Conservation (phyloP, 1,140 invertebrate genomes). For the Zophobas atratus region DNA sequence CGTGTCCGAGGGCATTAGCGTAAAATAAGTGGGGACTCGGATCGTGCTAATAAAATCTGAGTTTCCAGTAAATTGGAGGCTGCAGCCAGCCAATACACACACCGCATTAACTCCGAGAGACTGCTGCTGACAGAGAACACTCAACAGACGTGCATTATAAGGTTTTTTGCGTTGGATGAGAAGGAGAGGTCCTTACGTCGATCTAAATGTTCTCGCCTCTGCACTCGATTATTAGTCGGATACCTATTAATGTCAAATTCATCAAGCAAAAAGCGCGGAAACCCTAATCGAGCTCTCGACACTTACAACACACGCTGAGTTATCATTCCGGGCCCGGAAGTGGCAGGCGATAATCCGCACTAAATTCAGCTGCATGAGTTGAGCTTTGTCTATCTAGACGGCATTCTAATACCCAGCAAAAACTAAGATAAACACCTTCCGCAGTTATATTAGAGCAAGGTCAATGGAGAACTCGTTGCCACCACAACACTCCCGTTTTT, state of each 20-base stretch:
- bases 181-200: slow-evolving; percentile 30
- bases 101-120: slow-evolving; percentile 53
- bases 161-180: slow-evolving; percentile 21
- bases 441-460: no score
- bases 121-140: slow-evolving; percentile 49
- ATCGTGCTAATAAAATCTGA: slow-evolving; percentile 57
- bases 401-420: no score
- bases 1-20: slow-evolving; percentile 41
- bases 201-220: slow-evolving; percentile 46
- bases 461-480: no score
- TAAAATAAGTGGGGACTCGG: slow-evolving; percentile 33
- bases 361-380: no score
- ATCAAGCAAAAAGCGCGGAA: slow-evolving; percentile 36
- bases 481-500: no score
- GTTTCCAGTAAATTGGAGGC: slow-evolving; percentile 58
- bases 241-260: slow-evolving; percentile 43
- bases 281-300: slow-evolving; percentile 14
- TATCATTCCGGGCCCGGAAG: neutral
- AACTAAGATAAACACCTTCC: no score
- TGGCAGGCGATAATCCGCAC: no score
- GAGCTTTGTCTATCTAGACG: no score
- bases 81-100: slow-evolving; percentile 55
- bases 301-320: slow-evolving; percentile 1
- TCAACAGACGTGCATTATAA: slow-evolving; percentile 46
- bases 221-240: slow-evolving; percentile 31